Base-by-base conservation (phyloP, 2,113 vertebrate genomes). In the Mirza zaza region DNA sequence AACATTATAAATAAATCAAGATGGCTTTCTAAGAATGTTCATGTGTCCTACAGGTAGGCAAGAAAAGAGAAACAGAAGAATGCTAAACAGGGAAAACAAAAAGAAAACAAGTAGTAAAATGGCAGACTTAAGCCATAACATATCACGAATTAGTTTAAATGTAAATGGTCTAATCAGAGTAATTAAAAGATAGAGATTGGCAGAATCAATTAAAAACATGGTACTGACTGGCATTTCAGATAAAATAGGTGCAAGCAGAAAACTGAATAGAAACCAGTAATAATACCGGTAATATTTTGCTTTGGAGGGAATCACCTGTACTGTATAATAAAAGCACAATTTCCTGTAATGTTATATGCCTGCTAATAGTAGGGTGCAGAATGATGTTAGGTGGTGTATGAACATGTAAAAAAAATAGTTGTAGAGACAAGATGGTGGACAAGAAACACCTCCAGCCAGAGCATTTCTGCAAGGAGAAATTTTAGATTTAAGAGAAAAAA, bases 201-300 rank as follows among this genome's bases (percentile, higher is more conserved):
- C 34, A 68, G 2, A 70, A 68, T 65, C n/a, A 81, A 80, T 79
- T 79, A 50, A 92, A 91, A 92, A 63, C 18, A 36, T 71, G 17
- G 17, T 55, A 36, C 36, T 39, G 92, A 97, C n/a, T 79, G 96
- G 80, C 50, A 87, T 80, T 96, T 82, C 95, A 79, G 70, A 97
- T 96, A 79, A 90, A 97, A 96, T 48, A 68, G 32, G 32, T 29
- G 18, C 11, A 1, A 36, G 12, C 27, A 42, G 63, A 79, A 84
- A 84, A 87, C 11, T 12, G 80, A 45, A 55, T 2, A 45, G 70
- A 86, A 70, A 87, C 25, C 8, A 17, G 77, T 1, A 55, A 87
- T 86, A 94, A 27, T n/a, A n/a, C 29, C 59, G 21, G 73, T 34
- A 45, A 57, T 17, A 0, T 67, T 67, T 39, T 0, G 1, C 6